A percentile compares a stretch with the other conserved stretches of the same genome.
These are phyloP conservation scores for Cryptops parisi DNA, from an alignment of 2,888 invertebrate species.

Conservation along the genomic window DNA sequence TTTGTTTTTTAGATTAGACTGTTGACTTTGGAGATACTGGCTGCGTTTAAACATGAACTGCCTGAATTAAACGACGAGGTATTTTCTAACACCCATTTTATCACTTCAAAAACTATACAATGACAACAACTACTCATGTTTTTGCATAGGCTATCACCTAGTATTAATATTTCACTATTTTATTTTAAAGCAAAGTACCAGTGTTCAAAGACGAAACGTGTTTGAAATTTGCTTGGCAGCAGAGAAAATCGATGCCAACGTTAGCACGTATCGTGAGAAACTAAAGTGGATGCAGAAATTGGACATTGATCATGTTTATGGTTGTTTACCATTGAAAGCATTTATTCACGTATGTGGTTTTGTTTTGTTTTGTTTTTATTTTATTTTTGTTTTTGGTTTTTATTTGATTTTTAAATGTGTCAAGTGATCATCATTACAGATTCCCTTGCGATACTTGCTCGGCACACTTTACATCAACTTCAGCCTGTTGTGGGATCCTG, in stretches of 20 bases:
- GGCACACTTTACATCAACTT: conserved; percentile 74
- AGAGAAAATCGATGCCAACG: conserved; percentile 52
- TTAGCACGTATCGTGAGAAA: conserved; percentile 67
- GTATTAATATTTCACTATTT: background rate
- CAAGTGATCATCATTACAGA: conserved; percentile 27
- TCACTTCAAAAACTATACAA: too few species aligned
- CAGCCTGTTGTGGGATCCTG: conserved; percentile 74
- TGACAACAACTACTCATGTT: too few species aligned
- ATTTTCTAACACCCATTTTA: background rate
- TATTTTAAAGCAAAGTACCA: conserved; percentile 1
- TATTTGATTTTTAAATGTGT: too few species aligned
- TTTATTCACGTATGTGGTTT: background rate
- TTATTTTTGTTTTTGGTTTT: too few species aligned
- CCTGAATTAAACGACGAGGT: conserved; percentile 26
- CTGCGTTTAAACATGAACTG: conserved; percentile 45
- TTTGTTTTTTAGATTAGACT: conserved; percentile 43
- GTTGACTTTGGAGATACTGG: conserved; percentile 56
- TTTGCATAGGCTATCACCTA: too few species aligned
- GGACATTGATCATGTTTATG: too few species aligned
- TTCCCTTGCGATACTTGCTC: conserved; percentile 61
- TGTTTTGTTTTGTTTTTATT: background rate
- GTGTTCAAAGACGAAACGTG: conserved; percentile 27
- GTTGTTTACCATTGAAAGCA: background rate
- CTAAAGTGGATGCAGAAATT: conserved; percentile 58
- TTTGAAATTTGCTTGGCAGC: conserved; percentile 51